phyloP scores from a whole-genome alignment of 35 echinoderm and acorn worm species.

The Lytechinus variegatus region DNA sequence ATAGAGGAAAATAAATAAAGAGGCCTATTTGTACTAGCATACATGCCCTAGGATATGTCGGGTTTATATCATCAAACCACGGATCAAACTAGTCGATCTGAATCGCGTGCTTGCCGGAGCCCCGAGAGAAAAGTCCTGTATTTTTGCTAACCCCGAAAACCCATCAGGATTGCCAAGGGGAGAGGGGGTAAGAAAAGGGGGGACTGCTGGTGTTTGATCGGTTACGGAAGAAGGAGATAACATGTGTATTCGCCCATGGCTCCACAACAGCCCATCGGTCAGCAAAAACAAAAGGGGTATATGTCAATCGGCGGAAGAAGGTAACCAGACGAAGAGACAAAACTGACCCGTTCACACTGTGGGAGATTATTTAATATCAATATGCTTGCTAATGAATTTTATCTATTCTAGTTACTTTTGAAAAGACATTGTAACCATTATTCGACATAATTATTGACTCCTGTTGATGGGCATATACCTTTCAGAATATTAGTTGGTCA shows the following conservation, averaged over 20 bases:
- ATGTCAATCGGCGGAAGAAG: neutral
- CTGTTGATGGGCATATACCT: no score
- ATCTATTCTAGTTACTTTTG: no score
- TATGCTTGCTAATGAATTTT: no score
- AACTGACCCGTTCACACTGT: neutral
- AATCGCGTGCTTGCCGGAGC: neutral
- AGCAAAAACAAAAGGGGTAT: neutral
- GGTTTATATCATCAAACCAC: no score
- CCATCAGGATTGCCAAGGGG: neutral
- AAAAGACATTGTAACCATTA: no score
- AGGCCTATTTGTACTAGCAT: no score
- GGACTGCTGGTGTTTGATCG: neutral
- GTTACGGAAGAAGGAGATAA: neutral
- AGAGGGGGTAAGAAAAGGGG: neutral
- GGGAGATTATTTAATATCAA: no score
- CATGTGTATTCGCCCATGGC: slow-evolving; percentile 1
- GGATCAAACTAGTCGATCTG: neutral
- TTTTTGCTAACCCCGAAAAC: neutral
- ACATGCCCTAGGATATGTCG: no score
- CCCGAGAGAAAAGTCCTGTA: neutral
- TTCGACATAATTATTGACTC: no score
- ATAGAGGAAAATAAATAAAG: neutral
- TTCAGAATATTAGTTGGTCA: no score
- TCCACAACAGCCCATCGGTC: neutral
- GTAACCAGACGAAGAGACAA: neutral